A percentile compares a stretch with the other conserved stretches of the same genome.
Conservation (phyloP, 2,113 vertebrate species). For the Nanorana parkeri region DNA sequence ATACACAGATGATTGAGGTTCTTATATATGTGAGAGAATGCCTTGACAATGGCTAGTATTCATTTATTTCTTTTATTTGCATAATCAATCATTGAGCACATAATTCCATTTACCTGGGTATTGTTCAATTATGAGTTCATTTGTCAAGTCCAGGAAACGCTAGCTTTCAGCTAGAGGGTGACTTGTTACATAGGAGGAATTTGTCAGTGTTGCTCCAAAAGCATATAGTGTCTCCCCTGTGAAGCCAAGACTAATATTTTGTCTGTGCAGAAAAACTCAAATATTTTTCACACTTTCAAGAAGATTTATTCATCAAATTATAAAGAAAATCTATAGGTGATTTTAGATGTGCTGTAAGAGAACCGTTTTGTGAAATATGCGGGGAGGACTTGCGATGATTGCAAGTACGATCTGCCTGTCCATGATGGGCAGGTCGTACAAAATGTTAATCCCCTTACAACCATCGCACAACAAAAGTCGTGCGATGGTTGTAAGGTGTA, state of each 20-base stretch:
- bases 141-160: conserved; percentile 66
- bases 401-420: no score
- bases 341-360: neutral
- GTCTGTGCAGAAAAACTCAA: conserved; percentile 74
- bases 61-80: conserved; percentile 39
- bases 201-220: conserved; percentile 67
- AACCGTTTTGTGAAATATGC: no score
- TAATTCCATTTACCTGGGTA: conserved; percentile 66
- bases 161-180: conserved; percentile 67
- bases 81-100: conserved; percentile 16
- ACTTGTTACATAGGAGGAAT: conserved; percentile 65
- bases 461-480: no score
- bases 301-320: neutral
- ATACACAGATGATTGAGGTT: neutral
- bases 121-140: conserved; percentile 62
- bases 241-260: conserved; percentile 82
- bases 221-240: conserved; percentile 70
- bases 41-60: neutral
- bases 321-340: neutral
- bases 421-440: no score
- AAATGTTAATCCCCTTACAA: no score
- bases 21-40: conserved; percentile 27
- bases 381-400: no score
- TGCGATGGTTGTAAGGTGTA: no score
- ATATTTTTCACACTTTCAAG: conserved; percentile 70